phyloP scores from a whole-genome alignment of 1,140 invertebrate species.

The Papilio glaucus region DNA sequence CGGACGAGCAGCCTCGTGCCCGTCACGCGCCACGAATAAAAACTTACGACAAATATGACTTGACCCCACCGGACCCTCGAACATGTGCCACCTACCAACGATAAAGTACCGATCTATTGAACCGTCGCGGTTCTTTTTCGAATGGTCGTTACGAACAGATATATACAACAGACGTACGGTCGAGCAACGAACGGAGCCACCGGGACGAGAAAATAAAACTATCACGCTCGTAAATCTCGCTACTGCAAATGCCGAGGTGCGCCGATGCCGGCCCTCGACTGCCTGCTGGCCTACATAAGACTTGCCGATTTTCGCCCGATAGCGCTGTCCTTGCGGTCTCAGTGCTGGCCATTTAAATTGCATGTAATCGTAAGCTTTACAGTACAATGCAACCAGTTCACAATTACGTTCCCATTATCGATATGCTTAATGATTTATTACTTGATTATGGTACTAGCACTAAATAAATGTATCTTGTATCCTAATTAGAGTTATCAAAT shows the following conservation, averaged over 20 bases:
- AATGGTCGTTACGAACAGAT: constrained; percentile 66
- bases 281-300: constrained; percentile 74
- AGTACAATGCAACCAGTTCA: constrained; percentile 66
- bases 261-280: constrained; percentile 65
- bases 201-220: constrained; percentile 79
- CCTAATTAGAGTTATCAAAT: no score
- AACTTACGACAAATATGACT: constrained; percentile 51
- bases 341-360: constrained; percentile 78
- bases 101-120: constrained; percentile 63
- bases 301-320: constrained; percentile 80
- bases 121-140: constrained; percentile 56
- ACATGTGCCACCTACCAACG: constrained; percentile 40
- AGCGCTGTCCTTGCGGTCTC: constrained; percentile 76
- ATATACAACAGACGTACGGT: constrained; percentile 62
- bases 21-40: constrained; percentile 66
- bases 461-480: no score
- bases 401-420: constrained; percentile 32
- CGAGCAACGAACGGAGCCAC: constrained; percentile 64
- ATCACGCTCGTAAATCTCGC: constrained; percentile 75
- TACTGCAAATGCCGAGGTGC: constrained; percentile 71
- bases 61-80: constrained; percentile 45
- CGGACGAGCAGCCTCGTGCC: constrained; percentile 67
- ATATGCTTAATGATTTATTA: background rate
- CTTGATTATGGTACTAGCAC: background rate
- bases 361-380: constrained; percentile 56